Conservation (phyloP, 2,113 vertebrate species). For the Rhea americana region DNA sequence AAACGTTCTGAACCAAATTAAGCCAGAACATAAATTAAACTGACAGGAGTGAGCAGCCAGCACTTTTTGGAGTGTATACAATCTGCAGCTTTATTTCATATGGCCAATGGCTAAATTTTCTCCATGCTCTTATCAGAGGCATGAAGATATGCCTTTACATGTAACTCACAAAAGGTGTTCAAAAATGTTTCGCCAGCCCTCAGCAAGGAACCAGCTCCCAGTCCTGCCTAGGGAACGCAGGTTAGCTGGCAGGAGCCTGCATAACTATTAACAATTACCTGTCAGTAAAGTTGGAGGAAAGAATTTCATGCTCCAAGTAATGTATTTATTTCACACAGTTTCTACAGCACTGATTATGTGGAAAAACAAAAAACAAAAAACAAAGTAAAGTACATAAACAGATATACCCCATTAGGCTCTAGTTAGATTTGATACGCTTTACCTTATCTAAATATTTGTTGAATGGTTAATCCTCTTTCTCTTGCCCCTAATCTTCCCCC, state of each 20-base stretch:
- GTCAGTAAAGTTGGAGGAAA: neutral
- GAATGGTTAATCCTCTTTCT: conserved; percentile 9
- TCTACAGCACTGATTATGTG: neutral
- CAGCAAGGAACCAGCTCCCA: neutral
- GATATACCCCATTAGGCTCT: neutral
- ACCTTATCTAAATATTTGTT: neutral
- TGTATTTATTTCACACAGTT: neutral
- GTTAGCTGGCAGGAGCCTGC: neutral
- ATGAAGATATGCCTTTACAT: neutral
- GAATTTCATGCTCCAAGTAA: neutral
- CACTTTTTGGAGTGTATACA: neutral
- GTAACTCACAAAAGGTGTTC: neutral
- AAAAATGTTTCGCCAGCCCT: neutral
- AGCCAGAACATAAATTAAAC: neutral
- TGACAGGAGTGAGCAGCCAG: neutral
- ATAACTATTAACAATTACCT: neutral
- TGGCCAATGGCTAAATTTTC: neutral
- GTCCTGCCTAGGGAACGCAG: neutral
- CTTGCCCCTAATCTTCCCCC: neutral
- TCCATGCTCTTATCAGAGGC: neutral
- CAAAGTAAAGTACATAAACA: neutral
- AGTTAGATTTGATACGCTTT: neutral
- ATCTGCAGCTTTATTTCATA: neutral
- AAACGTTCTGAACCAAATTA: neutral
- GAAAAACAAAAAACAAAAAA: neutral